Conservation (phyloP, 2,888 invertebrate species). For the Mechanitis mazaeus region DNA sequence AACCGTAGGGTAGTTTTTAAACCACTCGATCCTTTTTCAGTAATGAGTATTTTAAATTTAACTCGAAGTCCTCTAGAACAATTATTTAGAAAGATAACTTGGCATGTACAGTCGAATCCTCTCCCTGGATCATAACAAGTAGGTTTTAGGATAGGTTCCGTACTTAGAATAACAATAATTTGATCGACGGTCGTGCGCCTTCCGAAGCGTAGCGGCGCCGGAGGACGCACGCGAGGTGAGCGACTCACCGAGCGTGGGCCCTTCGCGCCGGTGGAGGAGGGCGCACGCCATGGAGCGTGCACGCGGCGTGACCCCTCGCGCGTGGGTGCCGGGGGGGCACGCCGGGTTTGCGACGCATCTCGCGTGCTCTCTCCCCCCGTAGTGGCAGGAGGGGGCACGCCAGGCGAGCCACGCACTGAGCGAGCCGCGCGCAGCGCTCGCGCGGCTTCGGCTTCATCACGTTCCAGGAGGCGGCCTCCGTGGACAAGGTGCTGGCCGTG, state of each 20-base stretch:
- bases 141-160: neutral
- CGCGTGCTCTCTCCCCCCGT: neutral
- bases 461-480: slow-evolving; percentile 92
- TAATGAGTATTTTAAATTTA: neutral
- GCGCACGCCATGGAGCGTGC: slow-evolving; percentile 84
- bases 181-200: neutral
- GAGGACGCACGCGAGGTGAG: neutral
- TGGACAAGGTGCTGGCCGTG: slow-evolving; percentile 93
- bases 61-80: neutral
- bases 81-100: neutral
- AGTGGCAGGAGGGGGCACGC: neutral
- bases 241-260: slow-evolving; percentile 11
- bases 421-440: slow-evolving; percentile 85
- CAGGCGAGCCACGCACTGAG: slow-evolving; percentile 23
- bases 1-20: slow-evolving; percentile 3
- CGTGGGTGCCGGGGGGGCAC: neutral
- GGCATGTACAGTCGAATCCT: too few species aligned
- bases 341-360: slow-evolving; percentile 11
- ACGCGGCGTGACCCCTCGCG: slow-evolving; percentile 76
- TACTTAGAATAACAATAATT: slow-evolving; percentile 1
- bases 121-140: too few species aligned
- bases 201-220: slow-evolving; percentile 11
- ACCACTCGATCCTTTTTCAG: neutral
- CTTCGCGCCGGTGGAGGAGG: slow-evolving; percentile 12
- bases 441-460: slow-evolving; percentile 96